A percentile compares a stretch with the other conserved stretches of the same genome.
These are phyloP conservation scores for Sebastiscus tertius DNA, from an alignment of 2,797 vertebrate genomes.

Conservation along the genomic window DNA sequence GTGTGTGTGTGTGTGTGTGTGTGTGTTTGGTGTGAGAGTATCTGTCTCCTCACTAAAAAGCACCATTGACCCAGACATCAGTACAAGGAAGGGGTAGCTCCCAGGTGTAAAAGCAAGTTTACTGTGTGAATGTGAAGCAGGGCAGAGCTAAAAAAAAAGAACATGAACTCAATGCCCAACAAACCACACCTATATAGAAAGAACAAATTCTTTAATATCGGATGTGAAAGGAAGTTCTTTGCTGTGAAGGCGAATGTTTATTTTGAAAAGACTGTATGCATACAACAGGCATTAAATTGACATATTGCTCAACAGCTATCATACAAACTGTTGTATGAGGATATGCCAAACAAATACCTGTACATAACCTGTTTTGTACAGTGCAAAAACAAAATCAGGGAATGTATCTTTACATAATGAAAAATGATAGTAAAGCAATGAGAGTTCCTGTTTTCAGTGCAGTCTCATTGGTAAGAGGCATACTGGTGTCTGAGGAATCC, in stretches of 20 bases:
- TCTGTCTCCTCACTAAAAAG: neutral
- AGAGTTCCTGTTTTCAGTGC: neutral
- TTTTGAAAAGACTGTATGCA: no score
- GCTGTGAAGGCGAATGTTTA: no score
- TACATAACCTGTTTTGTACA: neutral
- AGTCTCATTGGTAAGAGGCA: neutral
- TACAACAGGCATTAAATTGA: no score
- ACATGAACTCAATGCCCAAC: neutral
- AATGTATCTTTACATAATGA: neutral
- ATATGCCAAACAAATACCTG: no score
- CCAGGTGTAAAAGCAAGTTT: neutral
- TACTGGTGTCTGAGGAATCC: neutral
- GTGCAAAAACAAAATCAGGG: neutral
- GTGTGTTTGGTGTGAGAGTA: neutral
- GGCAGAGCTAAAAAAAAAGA: neutral
- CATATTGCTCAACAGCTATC: no score
- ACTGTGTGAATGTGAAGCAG: neutral
- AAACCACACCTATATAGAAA: neutral
- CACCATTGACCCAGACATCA: neutral
- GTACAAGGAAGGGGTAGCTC: neutral
- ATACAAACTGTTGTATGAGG: no score
- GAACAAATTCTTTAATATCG: neutral
- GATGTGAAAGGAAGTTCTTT: neutral
- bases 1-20: neutral
- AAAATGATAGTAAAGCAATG: neutral